Conservation (phyloP, 2,113 vertebrate genomes). For the Spea bombifrons region DNA sequence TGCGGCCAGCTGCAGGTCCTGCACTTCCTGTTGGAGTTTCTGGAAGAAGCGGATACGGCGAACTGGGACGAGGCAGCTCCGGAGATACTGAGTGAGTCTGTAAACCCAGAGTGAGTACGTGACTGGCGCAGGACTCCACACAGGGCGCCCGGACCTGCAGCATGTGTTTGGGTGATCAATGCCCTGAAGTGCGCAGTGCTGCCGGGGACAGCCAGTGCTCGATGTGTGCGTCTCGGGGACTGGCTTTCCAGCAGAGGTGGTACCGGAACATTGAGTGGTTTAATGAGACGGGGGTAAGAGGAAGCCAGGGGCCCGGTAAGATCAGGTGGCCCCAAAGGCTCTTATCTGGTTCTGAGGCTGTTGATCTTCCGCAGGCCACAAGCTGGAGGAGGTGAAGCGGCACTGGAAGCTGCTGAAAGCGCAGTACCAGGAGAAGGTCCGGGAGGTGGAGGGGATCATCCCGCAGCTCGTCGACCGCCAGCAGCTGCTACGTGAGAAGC, state of each 20-base stretch:
- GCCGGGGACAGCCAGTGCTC: too few species aligned
- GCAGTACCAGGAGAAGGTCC: constrained; percentile 3
- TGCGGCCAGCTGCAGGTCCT: constrained; percentile 32
- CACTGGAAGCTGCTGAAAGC: not conserved
- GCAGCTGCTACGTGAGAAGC: not conserved
- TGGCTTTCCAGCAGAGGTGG: too few species aligned
- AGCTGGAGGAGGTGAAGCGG: constrained; percentile 1
- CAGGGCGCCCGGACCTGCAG: too few species aligned
- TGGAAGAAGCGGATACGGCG: constrained; percentile 11
- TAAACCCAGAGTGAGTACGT: not conserved
- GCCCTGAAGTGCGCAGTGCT: too few species aligned
- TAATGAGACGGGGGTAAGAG: too few species aligned
- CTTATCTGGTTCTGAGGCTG: not conserved
- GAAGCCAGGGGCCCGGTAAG: too few species aligned
- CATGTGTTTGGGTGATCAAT: too few species aligned
- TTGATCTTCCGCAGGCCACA: not conserved
- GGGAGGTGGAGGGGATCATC: not conserved
- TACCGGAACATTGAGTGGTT: too few species aligned
- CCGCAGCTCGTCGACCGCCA: not conserved
- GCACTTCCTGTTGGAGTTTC: constrained; percentile 22
- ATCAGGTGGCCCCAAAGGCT: too few species aligned
- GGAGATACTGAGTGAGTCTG: constrained; percentile 11
- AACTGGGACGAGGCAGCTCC: constrained; percentile 22
- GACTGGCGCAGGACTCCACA: too few species aligned
- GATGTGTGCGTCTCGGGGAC: too few species aligned